phyloP scores from a whole-genome alignment of 2,888 invertebrate species.

The Druceiella hillmani region DNA sequence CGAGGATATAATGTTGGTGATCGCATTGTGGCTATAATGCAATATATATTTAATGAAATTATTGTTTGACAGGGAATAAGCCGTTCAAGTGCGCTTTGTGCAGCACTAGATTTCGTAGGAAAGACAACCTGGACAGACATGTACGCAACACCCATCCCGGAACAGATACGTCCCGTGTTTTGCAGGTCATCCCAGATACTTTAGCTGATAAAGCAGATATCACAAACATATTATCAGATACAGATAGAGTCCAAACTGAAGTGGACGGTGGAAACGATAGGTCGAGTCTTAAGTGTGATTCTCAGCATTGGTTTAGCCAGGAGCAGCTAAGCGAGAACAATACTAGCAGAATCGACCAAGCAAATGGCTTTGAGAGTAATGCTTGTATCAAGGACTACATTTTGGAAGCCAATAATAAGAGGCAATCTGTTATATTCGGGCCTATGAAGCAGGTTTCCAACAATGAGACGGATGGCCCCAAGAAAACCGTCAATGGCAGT shows the following conservation, averaged over 20 bases:
- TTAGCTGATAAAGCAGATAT: too few relatives aligned
- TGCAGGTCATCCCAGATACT: too few relatives aligned
- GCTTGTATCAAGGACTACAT: constrained; percentile 35
- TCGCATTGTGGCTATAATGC: neutral
- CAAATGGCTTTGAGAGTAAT: neutral
- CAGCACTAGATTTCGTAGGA: constrained; percentile 63
- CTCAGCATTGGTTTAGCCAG: too few relatives aligned
- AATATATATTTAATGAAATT: constrained; percentile 1
- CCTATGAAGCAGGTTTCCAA: constrained; percentile 22
- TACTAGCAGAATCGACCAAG: constrained; percentile 1
- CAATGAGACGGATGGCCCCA: constrained; percentile 20
- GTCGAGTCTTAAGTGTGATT: too few relatives aligned
- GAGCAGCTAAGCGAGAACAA: too few relatives aligned
- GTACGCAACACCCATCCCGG: constrained; percentile 69
- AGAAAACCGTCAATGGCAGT: neutral
- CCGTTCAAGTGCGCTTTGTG: constrained; percentile 69
- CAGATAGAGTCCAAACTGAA: too few relatives aligned
- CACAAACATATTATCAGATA: too few relatives aligned
- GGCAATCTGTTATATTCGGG: constrained; percentile 46
- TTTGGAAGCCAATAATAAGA: constrained; percentile 42
- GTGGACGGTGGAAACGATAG: too few relatives aligned
- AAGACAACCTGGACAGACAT: constrained; percentile 74
- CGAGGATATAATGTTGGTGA: too few relatives aligned
- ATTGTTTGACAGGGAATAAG: constrained; percentile 51
- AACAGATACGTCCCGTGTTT: constrained; percentile 22